Evolutionary conservation across 2,797 vertebrate genomes (phyloP).

Genomic region (Neoniphon sammara): DNA sequence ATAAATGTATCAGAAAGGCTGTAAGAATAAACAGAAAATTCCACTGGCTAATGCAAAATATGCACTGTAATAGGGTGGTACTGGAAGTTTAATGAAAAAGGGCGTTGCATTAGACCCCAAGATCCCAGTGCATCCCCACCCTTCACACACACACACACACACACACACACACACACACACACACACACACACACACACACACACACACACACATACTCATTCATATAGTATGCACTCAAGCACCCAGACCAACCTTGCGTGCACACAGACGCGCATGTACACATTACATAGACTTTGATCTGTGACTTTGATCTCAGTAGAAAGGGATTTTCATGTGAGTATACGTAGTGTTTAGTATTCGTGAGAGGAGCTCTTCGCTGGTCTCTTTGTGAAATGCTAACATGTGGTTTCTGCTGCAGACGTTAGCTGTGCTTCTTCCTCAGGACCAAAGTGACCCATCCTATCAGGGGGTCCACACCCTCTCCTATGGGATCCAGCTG

Average conservation of each 20-base stretch:
- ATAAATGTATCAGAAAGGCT: constrained; percentile 26
- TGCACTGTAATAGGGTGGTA: constrained; percentile 64
- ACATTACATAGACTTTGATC: constrained; percentile 30
- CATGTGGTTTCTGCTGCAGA: constrained; percentile 30
- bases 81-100: constrained; percentile 67
- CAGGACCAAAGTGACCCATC: constrained; percentile 12
- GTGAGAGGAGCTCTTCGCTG: constrained; percentile 23
- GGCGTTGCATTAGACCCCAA: constrained; percentile 54
- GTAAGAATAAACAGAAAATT: constrained; percentile 63
- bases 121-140: constrained; percentile 70
- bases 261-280: background rate
- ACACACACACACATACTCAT: constrained; percentile 17
- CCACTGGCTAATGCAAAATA: constrained; percentile 54
- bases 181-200: constrained; percentile 35
- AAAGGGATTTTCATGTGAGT: constrained; percentile 42
- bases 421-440: constrained; percentile 31
- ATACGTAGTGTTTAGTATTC: constrained; percentile 26
- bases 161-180: constrained; percentile 14
- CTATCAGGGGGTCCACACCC: constrained; percentile 6
- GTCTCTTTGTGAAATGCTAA: constrained; percentile 42
- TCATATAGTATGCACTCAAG: background rate
- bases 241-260: constrained; percentile 54
- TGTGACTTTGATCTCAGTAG: constrained; percentile 51
- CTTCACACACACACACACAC: constrained; percentile 45
- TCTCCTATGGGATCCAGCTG: constrained; percentile 1